These are phyloP conservation scores for Cantharis flavilabris DNA, from an alignment of 2,888 invertebrate species.

Conservation along the genomic window DNA sequence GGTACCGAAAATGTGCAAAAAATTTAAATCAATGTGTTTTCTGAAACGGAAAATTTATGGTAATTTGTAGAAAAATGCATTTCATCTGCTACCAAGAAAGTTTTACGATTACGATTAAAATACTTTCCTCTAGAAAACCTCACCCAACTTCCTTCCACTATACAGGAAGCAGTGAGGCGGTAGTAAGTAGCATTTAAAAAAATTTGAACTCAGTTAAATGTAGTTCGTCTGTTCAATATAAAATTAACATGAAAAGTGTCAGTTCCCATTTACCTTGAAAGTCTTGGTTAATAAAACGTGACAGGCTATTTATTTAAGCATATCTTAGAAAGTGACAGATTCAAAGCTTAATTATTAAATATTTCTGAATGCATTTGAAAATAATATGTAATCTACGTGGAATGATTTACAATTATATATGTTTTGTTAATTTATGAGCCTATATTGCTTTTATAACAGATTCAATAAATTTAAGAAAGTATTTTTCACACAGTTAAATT, in stretches of 20 bases:
- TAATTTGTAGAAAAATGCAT: too few species aligned
- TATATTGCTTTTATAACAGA: background rate
- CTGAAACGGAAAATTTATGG: too few species aligned
- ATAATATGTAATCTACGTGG: background rate
- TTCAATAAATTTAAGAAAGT: background rate
- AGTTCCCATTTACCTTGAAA: background rate
- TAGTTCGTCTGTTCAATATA: background rate
- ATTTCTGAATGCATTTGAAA: background rate
- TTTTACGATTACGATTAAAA: background rate
- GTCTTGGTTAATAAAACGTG: background rate
- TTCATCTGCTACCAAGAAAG: too few species aligned
- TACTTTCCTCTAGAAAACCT: background rate
- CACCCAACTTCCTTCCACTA: background rate
- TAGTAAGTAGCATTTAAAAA: background rate
- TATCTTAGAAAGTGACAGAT: background rate
- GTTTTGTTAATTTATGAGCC: background rate
- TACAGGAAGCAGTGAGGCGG: background rate
- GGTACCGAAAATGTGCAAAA: too few species aligned
- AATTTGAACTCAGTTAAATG: background rate
- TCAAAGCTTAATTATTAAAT: background rate
- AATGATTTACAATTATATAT: background rate
- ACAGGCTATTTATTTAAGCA: background rate
- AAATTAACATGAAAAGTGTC: background rate
- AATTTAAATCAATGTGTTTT: too few species aligned
- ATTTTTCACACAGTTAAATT: background rate